phyloP scores from a whole-genome alignment of 2,888 invertebrate species.

The Drosophila mettleri region DNA sequence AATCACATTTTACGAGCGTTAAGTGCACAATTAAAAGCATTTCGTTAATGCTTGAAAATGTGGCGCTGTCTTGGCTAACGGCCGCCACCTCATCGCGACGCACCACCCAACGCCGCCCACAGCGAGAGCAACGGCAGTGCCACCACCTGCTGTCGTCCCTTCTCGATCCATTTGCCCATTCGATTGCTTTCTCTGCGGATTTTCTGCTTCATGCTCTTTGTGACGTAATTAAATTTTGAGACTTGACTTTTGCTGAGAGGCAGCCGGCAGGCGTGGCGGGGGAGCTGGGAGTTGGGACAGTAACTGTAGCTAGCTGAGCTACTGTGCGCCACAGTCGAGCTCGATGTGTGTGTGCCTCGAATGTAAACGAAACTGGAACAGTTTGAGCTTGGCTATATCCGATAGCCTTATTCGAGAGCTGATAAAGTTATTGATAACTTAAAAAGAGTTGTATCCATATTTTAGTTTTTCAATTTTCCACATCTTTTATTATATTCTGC shows the following conservation, averaged over 20 bases:
- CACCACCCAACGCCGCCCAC: background rate
- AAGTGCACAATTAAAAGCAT: constrained; percentile 80
- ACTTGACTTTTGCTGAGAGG: constrained; percentile 14
- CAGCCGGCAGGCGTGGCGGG: background rate
- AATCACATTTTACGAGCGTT: constrained; percentile 79
- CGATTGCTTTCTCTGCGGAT: constrained; percentile 21
- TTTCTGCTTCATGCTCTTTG: constrained; percentile 30
- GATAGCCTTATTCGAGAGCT: too few relatives aligned
- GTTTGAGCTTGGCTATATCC: too few relatives aligned
- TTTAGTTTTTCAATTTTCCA: too few relatives aligned
- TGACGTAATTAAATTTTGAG: constrained; percentile 70
- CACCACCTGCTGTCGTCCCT: constrained; percentile 4
- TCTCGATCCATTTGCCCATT: constrained; percentile 13
- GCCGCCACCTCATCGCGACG: constrained; percentile 9
- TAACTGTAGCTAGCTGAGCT: too few relatives aligned
- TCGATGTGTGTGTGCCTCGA: background rate
- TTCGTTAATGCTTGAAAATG: constrained; percentile 73
- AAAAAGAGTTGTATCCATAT: too few relatives aligned
- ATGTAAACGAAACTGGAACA: background rate
- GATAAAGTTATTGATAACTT: background rate
- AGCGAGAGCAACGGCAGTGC: background rate
- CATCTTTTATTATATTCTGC: too few relatives aligned
- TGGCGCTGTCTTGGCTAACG: constrained; percentile 43
- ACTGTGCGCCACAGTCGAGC: background rate
- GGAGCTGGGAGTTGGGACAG: background rate